Conservation (phyloP, 1,140 invertebrate genomes). For the Plectus sambesii region DNA sequence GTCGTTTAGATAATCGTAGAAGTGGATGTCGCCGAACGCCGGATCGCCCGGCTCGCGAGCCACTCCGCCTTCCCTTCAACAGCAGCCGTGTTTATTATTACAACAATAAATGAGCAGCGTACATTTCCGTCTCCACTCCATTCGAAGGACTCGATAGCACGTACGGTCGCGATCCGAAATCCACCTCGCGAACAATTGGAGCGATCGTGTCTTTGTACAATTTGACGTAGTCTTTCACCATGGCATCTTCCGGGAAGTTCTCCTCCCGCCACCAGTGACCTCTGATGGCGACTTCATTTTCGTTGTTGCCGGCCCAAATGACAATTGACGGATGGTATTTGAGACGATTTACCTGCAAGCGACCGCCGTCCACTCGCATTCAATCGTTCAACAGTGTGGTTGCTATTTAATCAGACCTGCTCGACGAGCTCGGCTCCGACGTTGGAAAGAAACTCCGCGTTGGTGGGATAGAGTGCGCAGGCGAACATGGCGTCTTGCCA, state of each 20-base stretch:
- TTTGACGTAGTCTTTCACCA: conserved; percentile 63
- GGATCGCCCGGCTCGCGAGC: conserved; percentile 63
- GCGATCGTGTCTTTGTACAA: conserved; percentile 69
- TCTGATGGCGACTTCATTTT: conserved; percentile 77
- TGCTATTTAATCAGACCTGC: conserved; percentile 53
- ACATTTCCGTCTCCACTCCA: conserved; percentile 60
- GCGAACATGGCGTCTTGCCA: conserved; percentile 84
- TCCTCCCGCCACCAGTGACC: conserved; percentile 26
- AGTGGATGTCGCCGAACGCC: conserved; percentile 82
- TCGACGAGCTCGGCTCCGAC: conserved; percentile 68
- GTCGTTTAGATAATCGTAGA: conserved; percentile 72
- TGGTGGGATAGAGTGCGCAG: conserved; percentile 80
- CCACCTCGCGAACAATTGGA: conserved; percentile 53
- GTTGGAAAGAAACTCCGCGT: conserved; percentile 58
- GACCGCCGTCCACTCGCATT: too few species aligned
- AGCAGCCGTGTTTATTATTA: conserved; percentile 11
- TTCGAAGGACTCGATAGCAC: conserved; percentile 83
- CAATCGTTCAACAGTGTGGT: conserved; percentile 2
- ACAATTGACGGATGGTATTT: conserved; percentile 77
- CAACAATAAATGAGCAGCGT: conserved; percentile 8
- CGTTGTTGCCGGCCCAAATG: conserved; percentile 83
- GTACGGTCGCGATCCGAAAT: conserved; percentile 58
- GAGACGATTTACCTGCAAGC: conserved; percentile 58
- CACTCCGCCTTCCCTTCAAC: conserved; percentile 58
- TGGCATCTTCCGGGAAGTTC: conserved; percentile 25